phyloP scores from a whole-genome alignment of 2,888 invertebrate genomes.

The Loripinus fragilis region DNA sequence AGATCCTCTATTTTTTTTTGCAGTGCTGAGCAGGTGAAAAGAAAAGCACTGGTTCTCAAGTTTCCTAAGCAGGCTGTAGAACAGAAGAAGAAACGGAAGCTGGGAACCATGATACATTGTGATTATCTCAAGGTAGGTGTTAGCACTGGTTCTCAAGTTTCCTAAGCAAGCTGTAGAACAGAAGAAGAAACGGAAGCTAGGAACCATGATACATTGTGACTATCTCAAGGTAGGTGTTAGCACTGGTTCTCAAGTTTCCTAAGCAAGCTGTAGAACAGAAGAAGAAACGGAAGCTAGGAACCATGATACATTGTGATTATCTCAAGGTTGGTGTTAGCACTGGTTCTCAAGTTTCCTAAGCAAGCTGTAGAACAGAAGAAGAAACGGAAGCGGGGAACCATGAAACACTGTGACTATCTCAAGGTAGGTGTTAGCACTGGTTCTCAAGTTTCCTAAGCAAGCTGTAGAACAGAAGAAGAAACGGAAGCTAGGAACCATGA shows the following conservation, averaged over 20 bases:
- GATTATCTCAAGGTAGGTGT: slow-evolving; percentile 94
- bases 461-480: too few species aligned
- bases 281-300: slow-evolving; percentile 88
- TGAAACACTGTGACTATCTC: slow-evolving; percentile 94
- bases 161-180: slow-evolving; percentile 88
- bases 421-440: slow-evolving; percentile 84
- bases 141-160: slow-evolving; percentile 90
- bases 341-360: slow-evolving; percentile 91
- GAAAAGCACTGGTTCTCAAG: slow-evolving; percentile 90
- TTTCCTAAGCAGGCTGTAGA: slow-evolving; percentile 90
- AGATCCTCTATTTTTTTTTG: slow-evolving; percentile 26
- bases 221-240: slow-evolving; percentile 88
- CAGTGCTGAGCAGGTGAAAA: slow-evolving; percentile 91
- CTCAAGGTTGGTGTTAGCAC: slow-evolving; percentile 88
- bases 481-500: too few species aligned
- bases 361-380: slow-evolving; percentile 87
- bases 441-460: too few species aligned
- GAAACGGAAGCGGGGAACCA: slow-evolving; percentile 87
- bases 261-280: slow-evolving; percentile 87
- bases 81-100: slow-evolving; percentile 87
- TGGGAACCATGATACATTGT: slow-evolving; percentile 90
- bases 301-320: slow-evolving; percentile 94
- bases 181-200: slow-evolving; percentile 88
- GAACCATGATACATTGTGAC: slow-evolving; percentile 92
- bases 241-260: slow-evolving; percentile 92